Conservation (phyloP, 2,888 invertebrate genomes). For the Vanessa cardui region DNA sequence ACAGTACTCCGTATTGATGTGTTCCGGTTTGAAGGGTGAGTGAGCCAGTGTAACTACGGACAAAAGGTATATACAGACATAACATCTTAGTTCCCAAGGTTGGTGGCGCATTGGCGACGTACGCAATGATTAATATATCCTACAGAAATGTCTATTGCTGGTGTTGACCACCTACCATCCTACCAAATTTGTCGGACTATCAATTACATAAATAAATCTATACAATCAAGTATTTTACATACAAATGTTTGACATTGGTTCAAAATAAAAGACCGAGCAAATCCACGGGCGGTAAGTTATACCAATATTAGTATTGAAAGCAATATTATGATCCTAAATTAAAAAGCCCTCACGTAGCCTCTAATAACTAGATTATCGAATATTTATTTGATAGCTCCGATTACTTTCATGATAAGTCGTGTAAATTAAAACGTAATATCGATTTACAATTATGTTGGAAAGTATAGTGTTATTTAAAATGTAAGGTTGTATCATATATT, state of each 20-base stretch:
- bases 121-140: too few species aligned
- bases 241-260: neutral
- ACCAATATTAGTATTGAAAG: neutral
- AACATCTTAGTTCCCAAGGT: too few species aligned
- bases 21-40: too few species aligned
- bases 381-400: neutral
- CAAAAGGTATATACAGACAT: too few species aligned
- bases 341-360: neutral
- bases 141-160: too few species aligned
- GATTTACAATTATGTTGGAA: conserved; percentile 2
- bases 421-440: conserved; percentile 8
- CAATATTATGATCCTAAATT: conserved; percentile 5
- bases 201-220: too few species aligned
- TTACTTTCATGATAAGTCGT: conserved; percentile 10
- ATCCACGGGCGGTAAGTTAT: neutral
- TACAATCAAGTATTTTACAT: too few species aligned
- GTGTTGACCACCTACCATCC: too few species aligned
- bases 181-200: too few species aligned
- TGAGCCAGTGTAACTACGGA: too few species aligned
- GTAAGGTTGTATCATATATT: conserved; percentile 1
- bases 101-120: too few species aligned
- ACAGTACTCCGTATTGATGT: too few species aligned
- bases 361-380: conserved; percentile 1
- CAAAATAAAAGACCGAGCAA: neutral
- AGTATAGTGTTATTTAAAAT: conserved; percentile 6